Base-by-base conservation (phyloP, 2,888 invertebrate genomes). In the Drosophila aldrichi region DNA sequence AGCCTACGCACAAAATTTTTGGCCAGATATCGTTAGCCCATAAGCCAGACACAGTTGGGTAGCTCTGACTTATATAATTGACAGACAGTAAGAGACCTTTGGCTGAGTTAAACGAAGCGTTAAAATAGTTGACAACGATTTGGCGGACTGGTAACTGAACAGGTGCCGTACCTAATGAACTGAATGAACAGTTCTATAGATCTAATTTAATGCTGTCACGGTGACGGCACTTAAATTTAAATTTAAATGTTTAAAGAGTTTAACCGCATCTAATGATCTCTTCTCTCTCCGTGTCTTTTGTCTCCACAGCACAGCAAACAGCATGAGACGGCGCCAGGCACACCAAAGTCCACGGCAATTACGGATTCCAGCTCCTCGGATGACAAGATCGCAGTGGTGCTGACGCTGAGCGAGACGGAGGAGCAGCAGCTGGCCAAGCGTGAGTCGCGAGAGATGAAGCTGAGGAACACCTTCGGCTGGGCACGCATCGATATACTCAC, bases 381-480 rank as follows among this genome's bases (percentile, higher is more conserved):
- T 16, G 74, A 81, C n/a, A 82, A 77, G 57, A 65, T 71, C 7
- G 69, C 81, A 4, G 77, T 82, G 16, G 74, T 81, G 51, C 58
- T 90, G 5, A 70, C 68, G 3, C 55, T 89, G n/a, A 70, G 60
- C 8, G 79, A 81, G 38, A 48, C 68, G 12, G 87, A 88, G 64
- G 87, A 85, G 18, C 85, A 87, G 52, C 68, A 82, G 38, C 43
- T 77, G 56, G 79, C 80, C 7, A 90, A 82, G 40, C 78, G 84
- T 0, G 79, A 91, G 88, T 94, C 91, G 81, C 95, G 92, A 6
- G 96, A 96, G 79, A 93, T 94, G 41, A 94, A 94, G 74, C 94
- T 97, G 66, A 95, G 96, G 71, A 98, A 97, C 92, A 98, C 98
- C 0, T 98, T 98, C 88, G 98, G 98, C 10, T 98, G 98, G 98